phyloP scores from a whole-genome alignment of 1,140 invertebrate species.

The Drosophila malerkotliana region DNA sequence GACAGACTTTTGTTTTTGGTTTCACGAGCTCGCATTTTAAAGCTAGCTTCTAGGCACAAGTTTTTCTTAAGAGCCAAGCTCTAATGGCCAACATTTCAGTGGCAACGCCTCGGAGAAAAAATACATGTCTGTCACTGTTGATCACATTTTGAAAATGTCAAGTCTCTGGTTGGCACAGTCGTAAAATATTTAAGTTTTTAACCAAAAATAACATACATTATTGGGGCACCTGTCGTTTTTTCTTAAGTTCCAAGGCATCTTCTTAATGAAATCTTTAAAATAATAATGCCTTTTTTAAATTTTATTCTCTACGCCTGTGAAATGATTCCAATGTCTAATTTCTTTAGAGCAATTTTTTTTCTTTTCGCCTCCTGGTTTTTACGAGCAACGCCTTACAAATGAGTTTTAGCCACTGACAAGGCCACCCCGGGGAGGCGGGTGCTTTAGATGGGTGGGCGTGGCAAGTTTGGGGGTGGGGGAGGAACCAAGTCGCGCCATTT shows the following conservation, averaged over 20 bases:
- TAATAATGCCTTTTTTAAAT: not conserved
- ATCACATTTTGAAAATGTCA: not conserved
- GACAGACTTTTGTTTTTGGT: not conserved
- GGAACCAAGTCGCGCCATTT: conserved; percentile 10
- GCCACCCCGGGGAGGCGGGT: conserved; percentile 55
- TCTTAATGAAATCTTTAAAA: not conserved
- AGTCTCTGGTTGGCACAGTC: not conserved
- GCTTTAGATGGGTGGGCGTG: conserved; percentile 12
- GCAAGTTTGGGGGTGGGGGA: conserved; percentile 2
- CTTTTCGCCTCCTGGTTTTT: conserved; percentile 54
- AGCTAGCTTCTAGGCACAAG: conserved; percentile 30
- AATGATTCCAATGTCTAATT: conserved; percentile 42
- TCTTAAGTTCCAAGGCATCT: not conserved
- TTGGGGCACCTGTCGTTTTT: not conserved
- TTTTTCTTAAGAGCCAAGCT: conserved; percentile 12
- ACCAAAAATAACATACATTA: not conserved
- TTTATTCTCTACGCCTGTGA: conserved; percentile 24
- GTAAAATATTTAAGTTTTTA: not conserved
- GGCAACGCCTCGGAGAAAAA: not conserved
- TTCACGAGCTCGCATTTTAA: conserved; percentile 33
- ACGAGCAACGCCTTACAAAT: conserved; percentile 73
- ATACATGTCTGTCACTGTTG: not conserved
- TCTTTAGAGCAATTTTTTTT: conserved; percentile 50
- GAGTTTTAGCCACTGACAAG: conserved; percentile 70
- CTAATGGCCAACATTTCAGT: conserved; percentile 13